Conservation (phyloP, 1,140 invertebrate genomes). For the Berghia stephanieae region DNA sequence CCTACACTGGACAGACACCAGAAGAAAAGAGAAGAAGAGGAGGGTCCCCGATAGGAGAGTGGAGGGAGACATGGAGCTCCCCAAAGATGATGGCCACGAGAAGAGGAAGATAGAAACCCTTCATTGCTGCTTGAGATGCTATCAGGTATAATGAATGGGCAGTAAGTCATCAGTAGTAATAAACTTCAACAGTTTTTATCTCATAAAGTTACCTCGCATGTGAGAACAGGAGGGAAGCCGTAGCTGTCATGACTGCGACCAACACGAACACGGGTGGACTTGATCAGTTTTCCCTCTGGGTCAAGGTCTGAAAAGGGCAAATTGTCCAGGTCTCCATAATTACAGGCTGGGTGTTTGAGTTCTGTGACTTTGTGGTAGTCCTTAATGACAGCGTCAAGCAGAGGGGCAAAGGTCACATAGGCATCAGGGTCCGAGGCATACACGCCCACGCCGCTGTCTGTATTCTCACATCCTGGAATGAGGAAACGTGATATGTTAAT, state of each 20-base stretch:
- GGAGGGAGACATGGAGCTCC: too few species aligned
- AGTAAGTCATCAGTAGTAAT: background rate
- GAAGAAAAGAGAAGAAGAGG: background rate
- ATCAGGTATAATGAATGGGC: background rate
- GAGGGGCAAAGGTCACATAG: constrained; percentile 56
- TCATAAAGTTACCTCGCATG: constrained; percentile 70
- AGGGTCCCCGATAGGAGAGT: background rate
- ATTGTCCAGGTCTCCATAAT: constrained; percentile 70
- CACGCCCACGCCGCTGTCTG: constrained; percentile 53
- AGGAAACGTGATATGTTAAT: background rate
- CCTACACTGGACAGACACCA: background rate
- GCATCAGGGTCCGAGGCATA: constrained; percentile 59
- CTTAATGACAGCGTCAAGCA: constrained; percentile 58
- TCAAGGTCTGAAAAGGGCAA: constrained; percentile 57
- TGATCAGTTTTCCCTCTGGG: constrained; percentile 71
- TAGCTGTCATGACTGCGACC: constrained; percentile 53
- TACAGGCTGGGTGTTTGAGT: constrained; percentile 77
- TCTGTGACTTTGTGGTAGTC: constrained; percentile 56
- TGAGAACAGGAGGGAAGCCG: constrained; percentile 75
- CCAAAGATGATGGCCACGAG: too few species aligned
- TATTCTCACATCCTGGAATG: constrained; percentile 48
- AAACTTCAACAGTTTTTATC: background rate
- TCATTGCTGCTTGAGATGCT: background rate
- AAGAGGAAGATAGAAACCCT: background rate
- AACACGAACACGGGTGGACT: constrained; percentile 57